Evolutionary conservation across 2,113 vertebrate species (phyloP).

Genomic region (Sander vitreus): DNA sequence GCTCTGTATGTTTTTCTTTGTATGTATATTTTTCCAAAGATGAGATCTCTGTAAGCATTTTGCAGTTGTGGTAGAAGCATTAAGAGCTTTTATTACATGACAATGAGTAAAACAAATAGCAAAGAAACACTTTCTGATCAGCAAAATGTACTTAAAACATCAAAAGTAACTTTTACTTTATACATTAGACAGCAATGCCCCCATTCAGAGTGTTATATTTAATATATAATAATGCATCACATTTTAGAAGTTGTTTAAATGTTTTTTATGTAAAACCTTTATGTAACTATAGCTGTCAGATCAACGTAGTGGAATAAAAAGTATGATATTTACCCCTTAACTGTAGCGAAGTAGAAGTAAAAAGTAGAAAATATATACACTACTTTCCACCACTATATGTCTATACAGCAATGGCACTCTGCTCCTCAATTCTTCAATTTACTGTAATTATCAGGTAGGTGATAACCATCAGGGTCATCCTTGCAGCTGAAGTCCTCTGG

Average conservation of each 20-base stretch:
- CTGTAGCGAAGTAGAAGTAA: not conserved
- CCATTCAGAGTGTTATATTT: not conserved
- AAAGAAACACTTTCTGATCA: not conserved
- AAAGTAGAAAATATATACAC: not conserved
- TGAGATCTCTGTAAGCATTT: not conserved
- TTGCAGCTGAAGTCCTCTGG: not conserved
- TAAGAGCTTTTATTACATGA: not conserved
- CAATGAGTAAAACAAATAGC: not conserved
- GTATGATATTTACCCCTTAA: not conserved
- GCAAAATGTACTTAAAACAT: not conserved
- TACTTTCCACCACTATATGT: not conserved
- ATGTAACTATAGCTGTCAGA: not conserved
- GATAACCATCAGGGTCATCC: slow-evolving; percentile 34
- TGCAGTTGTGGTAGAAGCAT: not conserved
- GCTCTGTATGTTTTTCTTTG: not conserved
- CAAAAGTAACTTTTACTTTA: not conserved
- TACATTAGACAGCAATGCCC: not conserved
- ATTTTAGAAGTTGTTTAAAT: no score
- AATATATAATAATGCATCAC: no score
- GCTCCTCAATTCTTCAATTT: slow-evolving; percentile 2
- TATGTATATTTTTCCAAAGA: not conserved
- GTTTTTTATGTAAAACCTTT: not conserved
- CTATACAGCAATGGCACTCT: not conserved
- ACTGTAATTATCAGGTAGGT: slow-evolving; percentile 25
- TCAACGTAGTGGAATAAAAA: not conserved